Percentiles rank a stretch among this genome's conserved stretches.
phyloP scores from a whole-genome alignment of 2,888 invertebrate genomes.

The Tuta absoluta region DNA sequence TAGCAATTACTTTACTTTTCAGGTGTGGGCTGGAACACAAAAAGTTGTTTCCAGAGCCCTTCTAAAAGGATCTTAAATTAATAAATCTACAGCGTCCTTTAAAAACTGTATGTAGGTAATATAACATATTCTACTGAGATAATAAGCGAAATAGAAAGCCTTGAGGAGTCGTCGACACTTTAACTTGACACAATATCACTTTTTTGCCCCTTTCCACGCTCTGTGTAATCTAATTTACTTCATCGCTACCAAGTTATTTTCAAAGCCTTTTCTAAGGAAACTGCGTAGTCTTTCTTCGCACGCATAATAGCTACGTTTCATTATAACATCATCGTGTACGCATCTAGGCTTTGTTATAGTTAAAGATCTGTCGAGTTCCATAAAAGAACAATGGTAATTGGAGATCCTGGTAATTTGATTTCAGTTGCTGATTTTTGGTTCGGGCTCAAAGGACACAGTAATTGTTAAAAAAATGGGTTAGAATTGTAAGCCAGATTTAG shows the following conservation, averaged over 20 bases:
- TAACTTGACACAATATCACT: slow-evolving; percentile 1
- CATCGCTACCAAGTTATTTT: slow-evolving; percentile 15
- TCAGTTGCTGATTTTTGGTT: no score
- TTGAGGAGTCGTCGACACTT: slow-evolving; percentile 3
- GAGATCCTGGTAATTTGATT: no score
- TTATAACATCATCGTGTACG: slow-evolving; percentile 24
- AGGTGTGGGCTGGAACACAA: no score
- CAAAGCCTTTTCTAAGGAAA: slow-evolving; percentile 15
- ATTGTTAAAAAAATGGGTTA: no score
- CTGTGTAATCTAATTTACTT: slow-evolving; percentile 12
- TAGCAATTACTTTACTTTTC: no score
- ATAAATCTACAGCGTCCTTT: neutral
- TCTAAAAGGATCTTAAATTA: neutral
- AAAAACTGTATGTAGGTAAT: neutral
- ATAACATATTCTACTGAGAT: slow-evolving; percentile 5
- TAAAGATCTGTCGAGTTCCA: neutral
- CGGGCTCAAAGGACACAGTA: no score
- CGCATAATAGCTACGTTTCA: slow-evolving; percentile 19
- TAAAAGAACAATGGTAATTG: no score
- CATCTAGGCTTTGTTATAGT: slow-evolving; percentile 30
- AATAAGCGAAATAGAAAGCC: slow-evolving; percentile 28
- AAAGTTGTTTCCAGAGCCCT: neutral
- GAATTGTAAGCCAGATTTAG: no score
- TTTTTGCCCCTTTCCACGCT: slow-evolving; percentile 14
- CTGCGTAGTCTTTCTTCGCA: slow-evolving; percentile 10